phyloP scores from a whole-genome alignment of 2,888 invertebrate species.

The Acronicta psi region DNA sequence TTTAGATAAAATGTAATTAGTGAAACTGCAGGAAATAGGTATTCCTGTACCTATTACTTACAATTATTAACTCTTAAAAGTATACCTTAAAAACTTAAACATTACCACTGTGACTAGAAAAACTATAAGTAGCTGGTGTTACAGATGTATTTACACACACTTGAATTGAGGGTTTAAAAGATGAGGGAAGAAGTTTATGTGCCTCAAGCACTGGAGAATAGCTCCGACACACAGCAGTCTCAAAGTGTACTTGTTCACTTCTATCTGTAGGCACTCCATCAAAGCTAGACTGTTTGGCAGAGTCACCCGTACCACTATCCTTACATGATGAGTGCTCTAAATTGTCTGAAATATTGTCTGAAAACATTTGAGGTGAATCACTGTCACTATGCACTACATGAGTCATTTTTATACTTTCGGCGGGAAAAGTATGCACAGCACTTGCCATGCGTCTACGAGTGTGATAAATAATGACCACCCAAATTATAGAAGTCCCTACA shows the following conservation, averaged over 20 bases:
- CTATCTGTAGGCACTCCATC: conserved; percentile 87
- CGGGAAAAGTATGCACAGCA: conserved; percentile 82
- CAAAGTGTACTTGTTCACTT: conserved; percentile 85
- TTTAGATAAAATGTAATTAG: conserved; percentile 67
- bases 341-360: conserved; percentile 90
- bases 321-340: conserved; percentile 92
- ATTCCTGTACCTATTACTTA: conserved; percentile 53
- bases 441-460: conserved; percentile 91
- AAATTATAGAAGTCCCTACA: conserved; percentile 96
- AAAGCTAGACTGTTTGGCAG: conserved; percentile 92
- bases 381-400: conserved; percentile 86
- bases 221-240: conserved; percentile 79
- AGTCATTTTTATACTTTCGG: conserved; percentile 85
- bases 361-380: conserved; percentile 85
- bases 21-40: conserved; percentile 76
- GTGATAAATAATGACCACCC: conserved; percentile 97
- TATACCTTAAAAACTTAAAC: conserved; percentile 74
- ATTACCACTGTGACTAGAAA: conserved; percentile 88
- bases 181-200: conserved; percentile 86
- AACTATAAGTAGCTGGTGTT: conserved; percentile 88
- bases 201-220: conserved; percentile 86
- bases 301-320: conserved; percentile 94
- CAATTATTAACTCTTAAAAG: conserved; percentile 58
- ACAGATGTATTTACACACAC: conserved; percentile 87
- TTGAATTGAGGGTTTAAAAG: conserved; percentile 87